Percentiles rank a stretch among this genome's conserved stretches.
Conservation (phyloP, 2,113 vertebrate genomes). For the Eurypyga helias region DNA sequence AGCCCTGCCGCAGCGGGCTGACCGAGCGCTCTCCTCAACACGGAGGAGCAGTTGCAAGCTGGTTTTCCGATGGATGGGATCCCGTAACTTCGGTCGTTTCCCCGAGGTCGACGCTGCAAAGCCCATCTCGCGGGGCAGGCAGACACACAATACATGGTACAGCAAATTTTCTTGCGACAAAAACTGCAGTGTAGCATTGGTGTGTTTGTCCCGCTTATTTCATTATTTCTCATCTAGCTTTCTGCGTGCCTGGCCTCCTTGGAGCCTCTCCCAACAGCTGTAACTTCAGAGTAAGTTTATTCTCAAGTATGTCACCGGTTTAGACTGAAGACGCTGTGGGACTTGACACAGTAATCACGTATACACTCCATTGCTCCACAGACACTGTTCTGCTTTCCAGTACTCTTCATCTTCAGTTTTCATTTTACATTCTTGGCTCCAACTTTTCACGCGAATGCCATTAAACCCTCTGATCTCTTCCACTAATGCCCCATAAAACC, state of each 20-base stretch:
- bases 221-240: not conserved
- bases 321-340: not conserved
- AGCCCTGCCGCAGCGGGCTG: not conserved
- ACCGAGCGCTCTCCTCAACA: not conserved
- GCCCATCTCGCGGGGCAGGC: fast-evolving
- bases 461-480: not conserved
- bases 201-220: not conserved
- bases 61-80: not conserved
- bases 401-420: not conserved
- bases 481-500: not conserved
- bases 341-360: conserved; percentile 16
- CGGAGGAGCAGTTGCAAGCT: not conserved
- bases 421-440: not conserved
- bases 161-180: not conserved
- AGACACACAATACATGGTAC: fast-evolving
- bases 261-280: conserved; percentile 3
- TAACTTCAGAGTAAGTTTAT: not conserved
- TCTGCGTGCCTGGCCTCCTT: not conserved
- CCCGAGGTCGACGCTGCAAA: fast-evolving
- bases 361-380: not conserved
- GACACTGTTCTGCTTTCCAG: not conserved
- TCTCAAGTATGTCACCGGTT: not conserved
- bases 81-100: not conserved
- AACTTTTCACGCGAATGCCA: not conserved
- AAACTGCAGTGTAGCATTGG: fast-evolving